Evolutionary conservation across 1,140 invertebrate genomes (phyloP).

Genomic region (Tetramorium alpestre): DNA sequence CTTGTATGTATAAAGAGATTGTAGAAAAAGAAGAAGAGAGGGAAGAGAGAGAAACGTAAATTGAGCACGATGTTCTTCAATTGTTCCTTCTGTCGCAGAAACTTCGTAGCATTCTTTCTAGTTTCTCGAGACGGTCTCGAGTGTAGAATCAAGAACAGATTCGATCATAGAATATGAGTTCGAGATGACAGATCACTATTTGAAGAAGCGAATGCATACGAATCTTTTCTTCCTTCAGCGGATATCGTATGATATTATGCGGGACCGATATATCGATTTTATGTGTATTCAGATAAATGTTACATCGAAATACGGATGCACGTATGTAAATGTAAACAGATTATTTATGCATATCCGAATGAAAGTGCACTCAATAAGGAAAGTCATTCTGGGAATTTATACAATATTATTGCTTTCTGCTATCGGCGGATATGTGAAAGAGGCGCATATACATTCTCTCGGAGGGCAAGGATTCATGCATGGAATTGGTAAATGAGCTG

Average conservation of each 20-base stretch:
- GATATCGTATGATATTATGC: slow-evolving; percentile 5
- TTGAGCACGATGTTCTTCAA: not conserved
- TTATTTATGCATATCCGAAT: slow-evolving; percentile 16
- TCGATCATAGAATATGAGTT: slow-evolving; percentile 16
- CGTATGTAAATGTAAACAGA: slow-evolving; percentile 25
- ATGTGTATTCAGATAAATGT: slow-evolving; percentile 23
- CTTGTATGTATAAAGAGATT: no score
- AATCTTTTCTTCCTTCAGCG: slow-evolving; percentile 20
- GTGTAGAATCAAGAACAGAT: not conserved
- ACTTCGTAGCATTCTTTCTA: not conserved
- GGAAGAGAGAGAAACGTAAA: not conserved
- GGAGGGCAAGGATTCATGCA: slow-evolving; percentile 1
- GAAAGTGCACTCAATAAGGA: not conserved
- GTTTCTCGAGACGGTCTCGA: not conserved
- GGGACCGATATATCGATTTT: slow-evolving; percentile 39
- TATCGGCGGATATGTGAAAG: not conserved
- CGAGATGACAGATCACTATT: slow-evolving; percentile 14
- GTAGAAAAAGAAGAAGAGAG: not conserved
- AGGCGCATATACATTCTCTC: not conserved
- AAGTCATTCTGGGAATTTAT: slow-evolving; percentile 20
- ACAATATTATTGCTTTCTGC: slow-evolving; percentile 21
- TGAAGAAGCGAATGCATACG: slow-evolving; percentile 4
- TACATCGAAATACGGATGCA: not conserved
- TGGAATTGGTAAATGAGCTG: slow-evolving; percentile 13
- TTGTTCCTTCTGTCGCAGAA: slow-evolving; percentile 11